Percentiles rank a stretch among this genome's conserved stretches.
Conservation (phyloP, 1,140 invertebrate species). For the Philaenus spumarius region DNA sequence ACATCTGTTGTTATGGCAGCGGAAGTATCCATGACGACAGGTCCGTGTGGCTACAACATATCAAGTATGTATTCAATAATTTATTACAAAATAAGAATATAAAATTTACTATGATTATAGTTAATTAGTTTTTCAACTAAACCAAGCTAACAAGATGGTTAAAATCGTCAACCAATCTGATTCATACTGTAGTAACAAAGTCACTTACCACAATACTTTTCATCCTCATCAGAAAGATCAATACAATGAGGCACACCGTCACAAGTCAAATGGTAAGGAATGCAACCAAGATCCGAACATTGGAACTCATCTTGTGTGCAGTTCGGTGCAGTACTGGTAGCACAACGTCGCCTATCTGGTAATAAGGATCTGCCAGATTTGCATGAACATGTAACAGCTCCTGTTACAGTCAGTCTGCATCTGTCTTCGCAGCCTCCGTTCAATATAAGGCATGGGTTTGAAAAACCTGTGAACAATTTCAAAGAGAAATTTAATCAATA, state of each 20-base stretch:
- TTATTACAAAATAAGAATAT: no score
- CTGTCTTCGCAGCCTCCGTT: constrained; percentile 72
- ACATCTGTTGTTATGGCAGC: constrained; percentile 47
- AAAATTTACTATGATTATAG: no score
- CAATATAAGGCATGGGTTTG: constrained; percentile 58
- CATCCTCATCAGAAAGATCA: constrained; percentile 66
- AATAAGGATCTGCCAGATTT: constrained; percentile 44
- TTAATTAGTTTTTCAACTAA: no score
- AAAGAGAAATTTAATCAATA: no score
- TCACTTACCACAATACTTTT: constrained; percentile 28
- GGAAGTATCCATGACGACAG: constrained; percentile 51
- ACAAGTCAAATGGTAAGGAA: constrained; percentile 70
- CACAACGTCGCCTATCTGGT: constrained; percentile 48
- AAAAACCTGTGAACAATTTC: constrained; percentile 40
- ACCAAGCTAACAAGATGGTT: no score
- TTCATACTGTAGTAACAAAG: no score
- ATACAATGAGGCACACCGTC: constrained; percentile 65
- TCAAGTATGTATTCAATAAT: no score
- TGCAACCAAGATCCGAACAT: constrained; percentile 58
- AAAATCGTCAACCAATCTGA: no score
- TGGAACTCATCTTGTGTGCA: constrained; percentile 36
- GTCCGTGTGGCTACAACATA: constrained; percentile 25
- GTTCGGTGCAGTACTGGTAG: constrained; percentile 33
- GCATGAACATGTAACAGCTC: constrained; percentile 56
- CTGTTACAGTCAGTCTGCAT: constrained; percentile 51